These are phyloP conservation scores for Phrynocephalus guinanensis DNA, from an alignment of 2,797 vertebrate species.

Conservation along the genomic window DNA sequence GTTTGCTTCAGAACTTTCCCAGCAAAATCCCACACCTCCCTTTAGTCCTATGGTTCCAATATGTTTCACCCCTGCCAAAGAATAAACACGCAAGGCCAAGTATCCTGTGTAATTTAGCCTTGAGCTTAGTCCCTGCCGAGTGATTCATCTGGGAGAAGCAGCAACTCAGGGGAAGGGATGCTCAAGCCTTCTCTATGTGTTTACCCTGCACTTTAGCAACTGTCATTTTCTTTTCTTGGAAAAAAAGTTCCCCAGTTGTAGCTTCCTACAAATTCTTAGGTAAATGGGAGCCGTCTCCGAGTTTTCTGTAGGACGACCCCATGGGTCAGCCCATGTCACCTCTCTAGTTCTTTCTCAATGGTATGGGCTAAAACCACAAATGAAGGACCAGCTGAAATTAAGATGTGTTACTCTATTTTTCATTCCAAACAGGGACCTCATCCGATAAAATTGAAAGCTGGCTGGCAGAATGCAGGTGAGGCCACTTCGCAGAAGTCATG, in stretches of 20 bases:
- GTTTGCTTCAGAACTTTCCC: too few species aligned
- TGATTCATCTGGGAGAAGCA: background rate
- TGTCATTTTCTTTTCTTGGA: too few species aligned
- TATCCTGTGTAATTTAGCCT: background rate
- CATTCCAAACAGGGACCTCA: slow-evolving; percentile 75
- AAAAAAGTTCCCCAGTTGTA: too few species aligned
- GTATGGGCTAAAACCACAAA: background rate
- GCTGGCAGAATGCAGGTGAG: slow-evolving; percentile 90
- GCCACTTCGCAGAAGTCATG: slow-evolving; percentile 2
- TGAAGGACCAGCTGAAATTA: too few species aligned
- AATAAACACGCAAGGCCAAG: background rate
- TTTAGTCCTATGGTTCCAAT: background rate
- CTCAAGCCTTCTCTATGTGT: too few species aligned
- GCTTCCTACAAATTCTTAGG: too few species aligned
- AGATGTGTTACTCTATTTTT: background rate
- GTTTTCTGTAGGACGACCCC: too few species aligned
- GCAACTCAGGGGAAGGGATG: too few species aligned
- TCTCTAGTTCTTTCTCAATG: background rate
- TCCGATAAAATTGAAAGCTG: slow-evolving; percentile 87
- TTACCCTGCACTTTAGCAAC: too few species aligned
- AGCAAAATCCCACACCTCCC: background rate
- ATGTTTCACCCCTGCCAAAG: background rate
- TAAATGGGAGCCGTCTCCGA: too few species aligned
- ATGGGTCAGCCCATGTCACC: too few species aligned
- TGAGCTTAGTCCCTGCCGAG: background rate